Percentiles rank a stretch among this genome's conserved stretches.
Conservation (phyloP, 2,113 vertebrate genomes). For the Oreochromis aureus region DNA sequence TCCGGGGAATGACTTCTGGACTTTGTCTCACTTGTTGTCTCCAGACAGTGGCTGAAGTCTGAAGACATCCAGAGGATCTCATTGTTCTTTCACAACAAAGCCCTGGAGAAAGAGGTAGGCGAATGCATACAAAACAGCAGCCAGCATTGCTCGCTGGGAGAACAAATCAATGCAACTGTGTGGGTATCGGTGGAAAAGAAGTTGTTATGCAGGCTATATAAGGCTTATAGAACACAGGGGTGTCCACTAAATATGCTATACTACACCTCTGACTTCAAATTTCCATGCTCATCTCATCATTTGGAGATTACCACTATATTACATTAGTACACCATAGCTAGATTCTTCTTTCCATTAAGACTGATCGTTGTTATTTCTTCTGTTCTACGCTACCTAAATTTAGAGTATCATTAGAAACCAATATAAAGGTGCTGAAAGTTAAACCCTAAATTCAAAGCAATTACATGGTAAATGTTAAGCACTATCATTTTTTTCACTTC, state of each 20-base stretch:
- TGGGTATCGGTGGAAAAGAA: not conserved
- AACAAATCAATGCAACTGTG: not conserved
- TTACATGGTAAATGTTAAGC: not conserved
- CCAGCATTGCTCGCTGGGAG: not conserved
- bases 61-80: slow-evolving; percentile 98
- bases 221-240: not conserved
- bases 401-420: not conserved
- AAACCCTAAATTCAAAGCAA: not conserved
- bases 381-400: not conserved
- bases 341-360: not conserved
- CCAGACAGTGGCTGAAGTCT: slow-evolving; percentile 96
- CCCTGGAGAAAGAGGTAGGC: slow-evolving; percentile 91
- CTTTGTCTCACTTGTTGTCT: slow-evolving; percentile 4
- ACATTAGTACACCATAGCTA: not conserved
- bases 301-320: not conserved
- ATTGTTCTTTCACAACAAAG: slow-evolving; percentile 93
- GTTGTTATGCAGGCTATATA: not conserved
- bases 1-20: not conserved
- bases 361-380: not conserved
- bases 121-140: not conserved
- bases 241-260: not conserved
- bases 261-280: not conserved
- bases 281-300: not conserved
- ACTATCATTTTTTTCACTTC: not conserved
- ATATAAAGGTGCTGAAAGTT: not conserved